Conservation (phyloP, 2,797 vertebrate genomes). For the Leptodactylus fallax region DNA sequence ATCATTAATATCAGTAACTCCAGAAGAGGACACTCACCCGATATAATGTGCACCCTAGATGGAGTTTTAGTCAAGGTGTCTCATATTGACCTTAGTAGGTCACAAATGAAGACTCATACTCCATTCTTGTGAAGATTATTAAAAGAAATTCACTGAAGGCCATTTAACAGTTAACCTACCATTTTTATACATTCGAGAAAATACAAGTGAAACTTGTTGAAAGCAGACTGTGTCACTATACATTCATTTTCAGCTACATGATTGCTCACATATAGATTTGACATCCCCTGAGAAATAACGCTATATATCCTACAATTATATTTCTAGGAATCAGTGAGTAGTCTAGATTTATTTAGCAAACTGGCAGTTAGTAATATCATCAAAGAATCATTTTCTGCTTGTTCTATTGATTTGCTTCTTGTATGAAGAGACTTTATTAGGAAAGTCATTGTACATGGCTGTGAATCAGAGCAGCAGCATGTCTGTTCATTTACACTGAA, state of each 20-base stretch:
- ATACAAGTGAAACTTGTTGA: too few species aligned
- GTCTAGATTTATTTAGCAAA: not conserved
- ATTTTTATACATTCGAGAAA: too few species aligned
- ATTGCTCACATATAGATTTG: not conserved
- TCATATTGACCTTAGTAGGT: too few species aligned
- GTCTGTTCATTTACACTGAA: not conserved
- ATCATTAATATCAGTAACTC: too few species aligned
- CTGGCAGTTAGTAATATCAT: slow-evolving; percentile 16
- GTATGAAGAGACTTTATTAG: not conserved
- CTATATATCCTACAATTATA: not conserved
- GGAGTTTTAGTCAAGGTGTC: too few species aligned
- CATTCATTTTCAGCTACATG: not conserved
- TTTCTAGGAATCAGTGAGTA: not conserved
- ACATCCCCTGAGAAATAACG: not conserved
- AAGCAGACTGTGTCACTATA: not conserved
- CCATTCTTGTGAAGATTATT: too few species aligned
- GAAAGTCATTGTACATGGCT: not conserved
- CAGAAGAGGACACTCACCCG: too few species aligned
- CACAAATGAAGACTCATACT: too few species aligned
- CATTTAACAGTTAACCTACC: too few species aligned
- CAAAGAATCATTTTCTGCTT: not conserved
- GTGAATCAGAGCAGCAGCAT: not conserved
- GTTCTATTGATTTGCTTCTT: not conserved
- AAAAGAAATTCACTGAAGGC: too few species aligned
- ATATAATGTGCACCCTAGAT: too few species aligned